These are phyloP conservation scores for Drepanosiphum platanoidis DNA, from an alignment of 2,888 invertebrate genomes.

Conservation along the genomic window DNA sequence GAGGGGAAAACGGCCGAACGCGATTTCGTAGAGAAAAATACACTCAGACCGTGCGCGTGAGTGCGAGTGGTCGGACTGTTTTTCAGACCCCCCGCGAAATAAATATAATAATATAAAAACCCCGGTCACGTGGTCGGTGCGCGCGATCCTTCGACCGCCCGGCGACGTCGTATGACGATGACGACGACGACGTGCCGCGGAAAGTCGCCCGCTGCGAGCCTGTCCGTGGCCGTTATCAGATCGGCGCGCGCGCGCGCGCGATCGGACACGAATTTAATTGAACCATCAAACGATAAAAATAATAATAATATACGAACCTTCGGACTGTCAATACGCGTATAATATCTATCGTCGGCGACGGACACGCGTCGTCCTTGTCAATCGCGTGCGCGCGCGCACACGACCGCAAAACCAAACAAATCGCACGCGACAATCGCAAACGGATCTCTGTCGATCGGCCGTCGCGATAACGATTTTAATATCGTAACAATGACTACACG, in stretches of 20 bases:
- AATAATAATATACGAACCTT: background rate
- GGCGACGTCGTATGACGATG: background rate
- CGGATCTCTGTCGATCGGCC: background rate
- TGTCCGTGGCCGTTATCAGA: slow-evolving; percentile 40
- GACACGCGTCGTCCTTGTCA: slow-evolving; percentile 6
- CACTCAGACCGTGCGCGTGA: no score
- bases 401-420: slow-evolving; percentile 12
- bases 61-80: no score
- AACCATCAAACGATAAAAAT: slow-evolving; percentile 42
- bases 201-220: slow-evolving; percentile 54
- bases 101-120: no score
- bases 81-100: background rate
- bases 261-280: slow-evolving; percentile 51
- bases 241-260: background rate
- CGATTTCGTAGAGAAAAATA: no score
- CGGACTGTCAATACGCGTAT: background rate
- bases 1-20: no score
- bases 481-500: background rate
- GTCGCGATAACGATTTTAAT: background rate
- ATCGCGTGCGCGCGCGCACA: background rate
- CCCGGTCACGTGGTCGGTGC: no score
- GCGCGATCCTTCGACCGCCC: background rate
- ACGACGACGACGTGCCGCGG: slow-evolving; percentile 35
- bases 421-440: slow-evolving; percentile 14
- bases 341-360: background rate